Evolutionary conservation across 2,797 vertebrate genomes (phyloP).

Genomic region (Pristis pectinata): DNA sequence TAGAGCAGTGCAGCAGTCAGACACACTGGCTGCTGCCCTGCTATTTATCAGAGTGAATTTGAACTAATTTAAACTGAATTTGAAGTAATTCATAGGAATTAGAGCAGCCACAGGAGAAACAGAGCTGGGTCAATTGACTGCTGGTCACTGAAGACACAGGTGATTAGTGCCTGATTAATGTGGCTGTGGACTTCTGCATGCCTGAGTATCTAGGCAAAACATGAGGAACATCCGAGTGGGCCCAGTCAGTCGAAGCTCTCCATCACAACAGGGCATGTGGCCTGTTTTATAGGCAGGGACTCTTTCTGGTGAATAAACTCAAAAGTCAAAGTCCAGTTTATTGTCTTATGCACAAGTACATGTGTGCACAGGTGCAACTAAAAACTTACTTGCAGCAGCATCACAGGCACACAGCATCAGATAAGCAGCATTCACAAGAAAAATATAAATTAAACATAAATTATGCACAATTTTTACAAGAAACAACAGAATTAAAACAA

Average conservation of each 20-base stretch:
- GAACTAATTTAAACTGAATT: background rate
- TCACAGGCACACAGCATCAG: too few species aligned
- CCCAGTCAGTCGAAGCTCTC: background rate
- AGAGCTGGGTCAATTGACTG: background rate
- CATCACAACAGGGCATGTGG: background rate
- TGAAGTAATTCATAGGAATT: background rate
- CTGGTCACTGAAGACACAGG: background rate
- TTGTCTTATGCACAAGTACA: too few species aligned
- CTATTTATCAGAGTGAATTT: background rate
- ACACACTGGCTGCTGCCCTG: background rate
- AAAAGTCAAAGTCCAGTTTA: too few species aligned
- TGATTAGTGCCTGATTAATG: background rate
- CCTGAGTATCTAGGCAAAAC: background rate
- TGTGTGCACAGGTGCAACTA: too few species aligned
- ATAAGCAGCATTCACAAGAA: background rate
- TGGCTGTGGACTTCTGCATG: background rate
- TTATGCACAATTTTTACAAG: too few species aligned
- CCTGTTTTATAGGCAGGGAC: background rate
- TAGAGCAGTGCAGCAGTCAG: background rate
- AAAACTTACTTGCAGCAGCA: too few species aligned
- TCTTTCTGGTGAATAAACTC: background rate
- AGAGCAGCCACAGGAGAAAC: background rate
- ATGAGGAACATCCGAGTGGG: background rate
- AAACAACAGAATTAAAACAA: too few species aligned
- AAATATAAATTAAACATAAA: too few species aligned